Conservation (phyloP, 2,888 invertebrate genomes). For the Linnaemya vulpina region DNA sequence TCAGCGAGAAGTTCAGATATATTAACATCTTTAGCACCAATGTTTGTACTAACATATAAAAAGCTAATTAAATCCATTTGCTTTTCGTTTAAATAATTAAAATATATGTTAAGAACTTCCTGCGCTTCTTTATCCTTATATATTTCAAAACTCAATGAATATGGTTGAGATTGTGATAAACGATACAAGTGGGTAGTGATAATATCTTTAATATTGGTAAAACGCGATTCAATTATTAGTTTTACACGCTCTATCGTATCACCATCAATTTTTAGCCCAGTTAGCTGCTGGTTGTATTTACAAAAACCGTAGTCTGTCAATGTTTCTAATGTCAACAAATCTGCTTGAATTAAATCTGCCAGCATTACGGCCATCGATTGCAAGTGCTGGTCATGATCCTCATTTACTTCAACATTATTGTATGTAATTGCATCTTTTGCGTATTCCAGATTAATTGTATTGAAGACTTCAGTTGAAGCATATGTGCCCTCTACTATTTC, state of each 20-base stretch:
- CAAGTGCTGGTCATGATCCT: background rate
- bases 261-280: constrained; percentile 1
- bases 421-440: constrained; percentile 5
- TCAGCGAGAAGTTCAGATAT: constrained; percentile 46
- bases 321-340: constrained; percentile 73
- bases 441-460: background rate
- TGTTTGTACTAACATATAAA: constrained; percentile 41
- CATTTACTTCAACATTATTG: background rate
- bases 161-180: constrained; percentile 71
- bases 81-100: constrained; percentile 71
- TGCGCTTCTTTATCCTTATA: constrained; percentile 70
- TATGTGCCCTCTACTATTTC: constrained; percentile 2
- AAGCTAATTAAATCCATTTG: constrained; percentile 65
- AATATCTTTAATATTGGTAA: constrained; percentile 50
- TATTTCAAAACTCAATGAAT: constrained; percentile 73
- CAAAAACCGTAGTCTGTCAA: constrained; percentile 73
- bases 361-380: constrained; percentile 67
- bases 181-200: constrained; percentile 63
- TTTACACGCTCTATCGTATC: constrained; percentile 12
- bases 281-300: constrained; percentile 31
- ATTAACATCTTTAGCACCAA: constrained; percentile 11
- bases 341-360: constrained; percentile 75
- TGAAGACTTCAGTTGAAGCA: background rate
- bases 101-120: constrained; percentile 73
- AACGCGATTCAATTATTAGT: constrained; percentile 35